Conservation (phyloP, 2,888 invertebrate species). For the Tetheella fluctuosa region DNA sequence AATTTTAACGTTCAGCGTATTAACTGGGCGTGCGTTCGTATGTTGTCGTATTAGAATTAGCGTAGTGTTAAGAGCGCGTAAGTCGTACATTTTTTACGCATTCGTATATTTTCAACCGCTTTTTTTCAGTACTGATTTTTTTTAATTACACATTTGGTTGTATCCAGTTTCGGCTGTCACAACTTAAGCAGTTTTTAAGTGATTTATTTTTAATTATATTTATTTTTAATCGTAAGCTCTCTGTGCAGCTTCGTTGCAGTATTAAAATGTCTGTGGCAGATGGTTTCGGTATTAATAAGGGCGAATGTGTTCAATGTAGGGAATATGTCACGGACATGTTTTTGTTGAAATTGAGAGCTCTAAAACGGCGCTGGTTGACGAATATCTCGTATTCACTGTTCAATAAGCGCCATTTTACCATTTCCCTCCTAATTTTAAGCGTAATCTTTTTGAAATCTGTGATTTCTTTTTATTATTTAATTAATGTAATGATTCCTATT, state of each 20-base stretch:
- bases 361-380: conserved; percentile 16
- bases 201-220: conserved; percentile 52
- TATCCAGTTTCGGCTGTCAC: conserved; percentile 34
- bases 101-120: conserved; percentile 58
- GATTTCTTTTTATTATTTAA: conserved; percentile 73
- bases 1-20: conserved; percentile 13
- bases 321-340: not conserved
- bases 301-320: conserved; percentile 39
- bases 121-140: conserved; percentile 71
- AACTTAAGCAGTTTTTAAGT: conserved; percentile 41
- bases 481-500: conserved; percentile 67
- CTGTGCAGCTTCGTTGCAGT: conserved; percentile 55
- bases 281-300: conserved; percentile 11
- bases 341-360: conserved; percentile 10
- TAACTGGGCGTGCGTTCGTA: conserved; percentile 39
- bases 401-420: conserved; percentile 37
- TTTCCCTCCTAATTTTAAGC: conserved; percentile 69
- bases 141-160: conserved; percentile 38
- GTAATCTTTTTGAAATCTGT: conserved; percentile 69
- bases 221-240: conserved; percentile 52
- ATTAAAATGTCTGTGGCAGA: conserved; percentile 37
- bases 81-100: conserved; percentile 45
- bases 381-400: conserved; percentile 16
- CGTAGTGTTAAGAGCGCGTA: conserved; percentile 54
- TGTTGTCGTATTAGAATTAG: conserved; percentile 44